Base-by-base conservation (phyloP, 2,113 vertebrate species). In the Gallinago media region DNA sequence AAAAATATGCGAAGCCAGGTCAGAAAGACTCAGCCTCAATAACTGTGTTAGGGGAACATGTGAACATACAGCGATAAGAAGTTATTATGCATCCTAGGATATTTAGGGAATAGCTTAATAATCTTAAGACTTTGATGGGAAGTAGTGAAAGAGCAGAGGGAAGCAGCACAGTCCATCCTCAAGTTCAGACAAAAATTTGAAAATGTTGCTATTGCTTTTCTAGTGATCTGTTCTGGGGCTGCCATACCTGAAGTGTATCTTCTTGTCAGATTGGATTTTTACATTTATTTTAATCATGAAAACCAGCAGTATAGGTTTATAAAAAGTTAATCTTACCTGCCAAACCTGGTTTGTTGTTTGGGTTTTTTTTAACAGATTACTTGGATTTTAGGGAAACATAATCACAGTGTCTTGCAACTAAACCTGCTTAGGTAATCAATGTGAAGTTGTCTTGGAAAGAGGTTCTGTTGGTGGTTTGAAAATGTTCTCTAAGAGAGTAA, bases 1-100 rank as follows among this genome's bases (percentile, higher is more conserved):
- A 88, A 94, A 95, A 97, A 96, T 90, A 94, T 4, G 6, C 27
- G 6, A 91, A 92, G 55, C 67, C 47, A 88, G 82, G 93, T 96
- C 85, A 94, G 88, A 95, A 92, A 94, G 88, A 94, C 93, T 85
- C 59, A 77, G 32, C 40, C 87, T 92, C 75, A 90, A 16, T 70
- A 90, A 73, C 47, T 71, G 15, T 40, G 21, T 76, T 62, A 67
- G 55, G 47, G 44, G 63, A 95, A 89, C 36, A 61, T 50, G 34
- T 58, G 71, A 96, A 80, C 47, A n/a, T 55, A 34, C 11, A 55
- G 70, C 52, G 88, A 95, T 93, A 95, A 95, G 83, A 73, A 94
- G 20, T 86, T 90, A 59, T 38, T 88, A n/a, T 20, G 44, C 65
- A 78, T 71, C 50, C 73, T 20, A 19, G n/a, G 20, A 77, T 84